These are phyloP conservation scores for Drosophila serrata DNA, from an alignment of 1,140 invertebrate species.

Conservation along the genomic window DNA sequence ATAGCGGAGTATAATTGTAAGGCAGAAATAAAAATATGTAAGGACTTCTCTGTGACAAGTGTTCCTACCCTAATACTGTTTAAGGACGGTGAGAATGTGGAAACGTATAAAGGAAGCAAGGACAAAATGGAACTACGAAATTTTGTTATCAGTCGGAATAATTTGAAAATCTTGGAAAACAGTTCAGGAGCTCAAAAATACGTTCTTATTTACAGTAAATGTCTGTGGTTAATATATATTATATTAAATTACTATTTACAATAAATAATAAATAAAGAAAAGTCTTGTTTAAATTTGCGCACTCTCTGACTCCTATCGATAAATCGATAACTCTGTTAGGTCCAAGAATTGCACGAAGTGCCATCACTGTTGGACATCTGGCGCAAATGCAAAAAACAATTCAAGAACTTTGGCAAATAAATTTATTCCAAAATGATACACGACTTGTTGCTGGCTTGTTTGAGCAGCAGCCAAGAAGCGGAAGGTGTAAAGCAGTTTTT, in stretches of 20 bases:
- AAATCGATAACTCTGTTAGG: not conserved
- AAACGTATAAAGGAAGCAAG: slow-evolving; percentile 1
- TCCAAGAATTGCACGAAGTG: not conserved
- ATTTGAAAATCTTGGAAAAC: not conserved
- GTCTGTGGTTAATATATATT: not conserved
- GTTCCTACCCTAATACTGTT: slow-evolving; percentile 15
- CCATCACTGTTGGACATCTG: slow-evolving; percentile 25
- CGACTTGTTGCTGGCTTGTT: slow-evolving; percentile 72
- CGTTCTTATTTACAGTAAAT: not conserved
- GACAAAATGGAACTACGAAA: not conserved
- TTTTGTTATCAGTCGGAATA: not conserved
- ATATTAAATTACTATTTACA: not conserved
- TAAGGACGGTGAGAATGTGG: not conserved
- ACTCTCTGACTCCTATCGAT: not conserved
- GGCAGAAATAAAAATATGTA: slow-evolving; percentile 1
- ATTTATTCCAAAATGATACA: slow-evolving; percentile 66
- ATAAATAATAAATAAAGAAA: not conserved
- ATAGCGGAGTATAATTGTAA: slow-evolving; percentile 23
- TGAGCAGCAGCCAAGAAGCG: slow-evolving; percentile 54
- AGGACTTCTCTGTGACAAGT: not conserved
- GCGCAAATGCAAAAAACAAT: slow-evolving; percentile 24
- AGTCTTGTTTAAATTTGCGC: not conserved
- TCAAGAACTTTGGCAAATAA: not conserved
- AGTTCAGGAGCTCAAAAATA: not conserved
- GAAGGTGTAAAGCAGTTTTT: slow-evolving; percentile 58